phyloP scores from a whole-genome alignment of 2,797 vertebrate species.

The Urosaurus nigricauda region DNA sequence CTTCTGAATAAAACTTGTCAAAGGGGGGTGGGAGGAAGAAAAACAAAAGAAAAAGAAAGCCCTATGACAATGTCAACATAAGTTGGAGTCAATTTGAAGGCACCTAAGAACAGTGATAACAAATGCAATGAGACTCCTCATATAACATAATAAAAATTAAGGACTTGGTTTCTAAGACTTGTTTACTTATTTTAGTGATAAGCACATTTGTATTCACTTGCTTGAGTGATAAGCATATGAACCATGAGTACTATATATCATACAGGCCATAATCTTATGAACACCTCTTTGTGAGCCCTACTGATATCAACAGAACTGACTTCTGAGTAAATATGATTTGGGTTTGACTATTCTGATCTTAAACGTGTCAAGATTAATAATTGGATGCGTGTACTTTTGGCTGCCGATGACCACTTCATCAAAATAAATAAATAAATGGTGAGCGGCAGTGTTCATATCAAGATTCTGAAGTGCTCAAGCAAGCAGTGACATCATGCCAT shows the following conservation, averaged over 20 bases:
- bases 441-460: neutral
- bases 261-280: neutral
- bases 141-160: neutral
- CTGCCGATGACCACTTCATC: neutral
- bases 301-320: neutral
- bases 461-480: conserved; percentile 8
- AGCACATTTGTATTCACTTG: too few relatives aligned
- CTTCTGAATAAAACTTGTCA: neutral
- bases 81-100: too few relatives aligned
- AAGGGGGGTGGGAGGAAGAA: too few relatives aligned
- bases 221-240: neutral
- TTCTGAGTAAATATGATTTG: neutral
- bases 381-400: neutral
- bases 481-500: too few relatives aligned
- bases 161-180: neutral
- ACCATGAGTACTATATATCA: neutral
- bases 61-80: too few relatives aligned
- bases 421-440: neutral
- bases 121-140: neutral
- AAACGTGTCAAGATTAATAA: neutral
- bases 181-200: neutral
- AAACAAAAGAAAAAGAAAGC: too few relatives aligned
- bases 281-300: neutral
- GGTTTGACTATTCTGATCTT: neutral
- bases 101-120: neutral